Conservation (phyloP, 1,140 invertebrate species). For the Galleria mellonella region DNA sequence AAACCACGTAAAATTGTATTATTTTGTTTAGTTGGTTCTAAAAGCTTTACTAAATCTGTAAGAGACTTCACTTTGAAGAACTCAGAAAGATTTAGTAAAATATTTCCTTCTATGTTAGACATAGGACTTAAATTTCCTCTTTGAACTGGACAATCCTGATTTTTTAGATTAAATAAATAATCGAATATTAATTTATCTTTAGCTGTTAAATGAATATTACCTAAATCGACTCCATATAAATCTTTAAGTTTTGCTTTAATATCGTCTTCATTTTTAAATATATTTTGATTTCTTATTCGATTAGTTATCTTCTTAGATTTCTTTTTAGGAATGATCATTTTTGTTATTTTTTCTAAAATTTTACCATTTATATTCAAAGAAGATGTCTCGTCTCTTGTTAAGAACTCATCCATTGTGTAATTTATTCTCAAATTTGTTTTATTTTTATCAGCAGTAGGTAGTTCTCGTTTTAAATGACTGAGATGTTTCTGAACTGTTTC, state of each 20-base stretch:
- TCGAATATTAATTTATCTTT: constrained; percentile 55
- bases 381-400: constrained; percentile 18
- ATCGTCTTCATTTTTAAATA: constrained; percentile 20
- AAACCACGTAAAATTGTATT: neutral
- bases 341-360: constrained; percentile 45
- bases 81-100: constrained; percentile 51
- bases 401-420: neutral
- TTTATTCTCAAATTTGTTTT: neutral
- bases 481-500: constrained; percentile 35
- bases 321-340: constrained; percentile 33
- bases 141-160: constrained; percentile 35
- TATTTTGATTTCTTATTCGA: constrained; percentile 29
- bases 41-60: constrained; percentile 33
- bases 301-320: constrained; percentile 29
- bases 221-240: constrained; percentile 27
- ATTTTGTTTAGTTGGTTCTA: constrained; percentile 16
- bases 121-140: constrained; percentile 9
- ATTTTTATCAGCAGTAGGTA: constrained; percentile 1
- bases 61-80: constrained; percentile 57
- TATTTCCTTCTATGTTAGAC: constrained; percentile 34
- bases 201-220: constrained; percentile 25
- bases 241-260: constrained; percentile 25
- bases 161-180: constrained; percentile 45
- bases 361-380: constrained; percentile 40
- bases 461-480: constrained; percentile 11